These are phyloP conservation scores for Drosophila nigromelanica DNA, from an alignment of 1,140 invertebrate species.

Conservation along the genomic window DNA sequence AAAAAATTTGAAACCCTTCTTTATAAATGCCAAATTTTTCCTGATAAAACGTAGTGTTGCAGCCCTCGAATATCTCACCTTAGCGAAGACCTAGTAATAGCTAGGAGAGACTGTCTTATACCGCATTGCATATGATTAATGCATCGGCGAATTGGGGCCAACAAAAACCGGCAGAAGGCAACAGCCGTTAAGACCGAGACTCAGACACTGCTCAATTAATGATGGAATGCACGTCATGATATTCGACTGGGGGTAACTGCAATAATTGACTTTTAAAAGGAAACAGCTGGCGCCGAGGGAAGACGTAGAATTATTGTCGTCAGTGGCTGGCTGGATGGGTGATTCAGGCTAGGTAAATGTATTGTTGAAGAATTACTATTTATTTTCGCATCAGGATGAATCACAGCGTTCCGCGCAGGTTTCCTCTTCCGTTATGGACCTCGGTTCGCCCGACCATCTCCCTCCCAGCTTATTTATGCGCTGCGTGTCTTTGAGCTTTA, in stretches of 20 bases:
- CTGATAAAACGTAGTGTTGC: not conserved
- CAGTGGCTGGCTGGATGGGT: conserved; percentile 38
- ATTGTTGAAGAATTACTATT: not conserved
- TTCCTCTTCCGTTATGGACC: conserved; percentile 43
- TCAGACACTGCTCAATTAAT: conserved; percentile 38
- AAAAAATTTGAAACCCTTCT: not conserved
- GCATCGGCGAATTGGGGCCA: conserved; percentile 23
- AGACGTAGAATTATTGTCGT: conserved; percentile 13
- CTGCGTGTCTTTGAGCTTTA: conserved; percentile 46
- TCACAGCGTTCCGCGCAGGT: conserved; percentile 28
- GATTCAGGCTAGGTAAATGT: conserved; percentile 11
- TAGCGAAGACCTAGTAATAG: not conserved
- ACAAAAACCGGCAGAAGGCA: conserved; percentile 13
- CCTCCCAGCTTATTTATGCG: conserved; percentile 52
- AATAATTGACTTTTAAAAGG: conserved; percentile 65
- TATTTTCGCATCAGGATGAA: conserved; percentile 35
- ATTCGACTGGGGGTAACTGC: conserved; percentile 6
- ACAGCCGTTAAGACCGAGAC: conserved; percentile 23
- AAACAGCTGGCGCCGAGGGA: conserved; percentile 51
- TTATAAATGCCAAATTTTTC: not conserved
- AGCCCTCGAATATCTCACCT: not conserved
- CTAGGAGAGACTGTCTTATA: not conserved
- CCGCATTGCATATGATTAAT: conserved; percentile 64
- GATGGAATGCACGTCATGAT: conserved; percentile 38
- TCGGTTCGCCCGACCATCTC: not conserved